Evolutionary conservation across 2,888 invertebrate species (phyloP), one percentile per base, ranked within the genome.

Genomic region (Pandemis corylana): DNA sequence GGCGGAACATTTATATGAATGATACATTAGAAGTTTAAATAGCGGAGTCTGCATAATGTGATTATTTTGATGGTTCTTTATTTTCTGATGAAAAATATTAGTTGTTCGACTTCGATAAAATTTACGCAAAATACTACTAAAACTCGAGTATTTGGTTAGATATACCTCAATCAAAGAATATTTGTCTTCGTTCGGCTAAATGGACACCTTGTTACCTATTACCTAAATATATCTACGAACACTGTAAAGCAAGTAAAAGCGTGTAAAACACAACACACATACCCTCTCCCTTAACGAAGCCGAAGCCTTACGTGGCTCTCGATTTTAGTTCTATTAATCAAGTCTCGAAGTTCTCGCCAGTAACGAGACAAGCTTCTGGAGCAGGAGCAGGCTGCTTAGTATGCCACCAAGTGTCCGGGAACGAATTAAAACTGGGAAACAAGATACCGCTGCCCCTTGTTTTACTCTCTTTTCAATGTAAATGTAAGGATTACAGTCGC

Each of bases 341-440:
- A 49, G 49, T 62, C 15, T 62, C 44, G 2, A 49, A 49, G 49
- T 28, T 65, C 49, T 13, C 49, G 13, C n/a, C 15, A 64, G 42
- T 64, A 65, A 65, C 65, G 36, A 49, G 65, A 44, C 20, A 0
- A 28, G 49, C 28, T 36, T 65, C 49, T n/a, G 28, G 70, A 20
- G 41, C 64, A 28, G 85, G 87, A 86, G 81, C 82, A 72, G 82
- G 77, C 84, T 81, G 81, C 84, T 88, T 87, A 87, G 85, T 88
- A 88, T 87, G 87, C 84, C 81, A n/a, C 65, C 44, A 49, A 84
- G 81, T 81, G 83, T 84, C 83, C 81, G 78, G 80, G 82, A 82
- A 84, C 86, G 85, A 87, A 89, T 88, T 89, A 87, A 87, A 87
- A 83, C 82, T 78, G 75, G 75, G 81, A 79, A 81, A 83, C 81